Evolutionary conservation across 2,113 vertebrate species (phyloP).

Genomic region (Edolisoma coerulescens): DNA sequence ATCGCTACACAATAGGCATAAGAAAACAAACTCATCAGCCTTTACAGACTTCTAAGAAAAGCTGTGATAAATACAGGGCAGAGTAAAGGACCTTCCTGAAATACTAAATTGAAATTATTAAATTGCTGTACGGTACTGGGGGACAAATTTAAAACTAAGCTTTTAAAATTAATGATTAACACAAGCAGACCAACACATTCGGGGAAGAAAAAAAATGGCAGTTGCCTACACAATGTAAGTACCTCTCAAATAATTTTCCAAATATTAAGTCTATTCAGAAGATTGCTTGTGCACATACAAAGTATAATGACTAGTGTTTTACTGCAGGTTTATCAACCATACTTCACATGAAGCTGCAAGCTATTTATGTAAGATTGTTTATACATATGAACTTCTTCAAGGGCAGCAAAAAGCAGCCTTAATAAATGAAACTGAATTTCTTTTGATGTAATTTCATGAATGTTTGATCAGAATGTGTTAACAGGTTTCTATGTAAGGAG

Average conservation of each 20-base stretch:
- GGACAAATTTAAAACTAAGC: conserved; percentile 62
- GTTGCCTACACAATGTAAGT: not conserved
- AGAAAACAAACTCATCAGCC: conserved; percentile 69
- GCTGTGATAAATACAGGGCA: conserved; percentile 51
- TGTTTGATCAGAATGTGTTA: conserved; percentile 63
- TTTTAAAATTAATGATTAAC: conserved; percentile 69
- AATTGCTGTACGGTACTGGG: conserved; percentile 21
- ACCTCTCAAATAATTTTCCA: conserved; percentile 60
- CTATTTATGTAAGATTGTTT: conserved; percentile 67
- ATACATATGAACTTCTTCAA: conserved; percentile 65
- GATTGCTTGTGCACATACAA: conserved; percentile 15
- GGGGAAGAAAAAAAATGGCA: not conserved
- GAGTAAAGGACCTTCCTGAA: conserved; percentile 50
- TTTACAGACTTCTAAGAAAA: conserved; percentile 67
- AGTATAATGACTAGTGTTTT: conserved; percentile 46
- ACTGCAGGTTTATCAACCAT: conserved; percentile 56
- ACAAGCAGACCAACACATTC: conserved; percentile 5
- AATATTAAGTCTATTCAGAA: conserved; percentile 61
- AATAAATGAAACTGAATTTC: conserved; percentile 69
- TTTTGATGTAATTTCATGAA: conserved; percentile 69
- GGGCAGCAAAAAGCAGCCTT: conserved; percentile 50
- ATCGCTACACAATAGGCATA: conserved; percentile 60
- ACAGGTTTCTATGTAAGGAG: conserved; percentile 28
- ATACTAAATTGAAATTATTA: conserved; percentile 67
- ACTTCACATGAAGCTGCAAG: conserved; percentile 23